Evolutionary conservation across 2,113 vertebrate species (phyloP).

Genomic region (Aleadryas rufinucha): DNA sequence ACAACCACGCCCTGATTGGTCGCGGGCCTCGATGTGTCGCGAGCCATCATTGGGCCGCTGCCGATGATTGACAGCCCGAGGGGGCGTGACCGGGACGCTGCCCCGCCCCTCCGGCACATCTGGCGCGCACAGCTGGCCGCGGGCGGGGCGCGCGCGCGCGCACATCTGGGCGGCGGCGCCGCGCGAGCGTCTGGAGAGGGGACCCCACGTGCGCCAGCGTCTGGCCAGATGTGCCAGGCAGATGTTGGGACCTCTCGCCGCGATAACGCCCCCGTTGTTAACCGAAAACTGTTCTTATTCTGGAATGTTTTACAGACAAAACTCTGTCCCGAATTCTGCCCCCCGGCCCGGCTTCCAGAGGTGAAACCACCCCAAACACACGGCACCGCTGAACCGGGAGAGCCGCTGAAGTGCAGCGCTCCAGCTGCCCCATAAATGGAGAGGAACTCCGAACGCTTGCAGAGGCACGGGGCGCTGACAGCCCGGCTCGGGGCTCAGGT

Average conservation of each 20-base stretch:
- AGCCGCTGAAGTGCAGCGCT: fast-evolving
- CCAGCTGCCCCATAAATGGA: fast-evolving
- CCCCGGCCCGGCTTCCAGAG: too few relatives aligned
- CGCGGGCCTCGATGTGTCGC: conserved; percentile 45
- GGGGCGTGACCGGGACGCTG: neutral
- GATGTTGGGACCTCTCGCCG: neutral
- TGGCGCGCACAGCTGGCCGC: neutral
- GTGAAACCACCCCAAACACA: fast-evolving
- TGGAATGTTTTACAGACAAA: neutral
- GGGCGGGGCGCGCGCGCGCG: neutral
- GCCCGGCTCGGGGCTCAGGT: neutral
- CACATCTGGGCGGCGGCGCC: neutral
- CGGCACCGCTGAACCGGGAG: fast-evolving
- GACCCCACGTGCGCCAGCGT: neutral
- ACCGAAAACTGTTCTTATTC: fast-evolving
- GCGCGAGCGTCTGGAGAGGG: neutral
- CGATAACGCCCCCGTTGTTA: fast-evolving
- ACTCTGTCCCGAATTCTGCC: neutral
- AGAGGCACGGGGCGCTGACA: fast-evolving
- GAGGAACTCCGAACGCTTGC: fast-evolving
- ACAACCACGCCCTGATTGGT: conserved; percentile 61
- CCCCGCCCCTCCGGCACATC: neutral
- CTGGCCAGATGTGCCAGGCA: neutral
- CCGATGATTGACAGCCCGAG: neutral
- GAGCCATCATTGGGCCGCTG: conserved; percentile 13